Percentiles rank a stretch among this genome's conserved stretches.
These are phyloP conservation scores for Xenus cinereus DNA, from an alignment of 2,113 vertebrate species.

Conservation along the genomic window DNA sequence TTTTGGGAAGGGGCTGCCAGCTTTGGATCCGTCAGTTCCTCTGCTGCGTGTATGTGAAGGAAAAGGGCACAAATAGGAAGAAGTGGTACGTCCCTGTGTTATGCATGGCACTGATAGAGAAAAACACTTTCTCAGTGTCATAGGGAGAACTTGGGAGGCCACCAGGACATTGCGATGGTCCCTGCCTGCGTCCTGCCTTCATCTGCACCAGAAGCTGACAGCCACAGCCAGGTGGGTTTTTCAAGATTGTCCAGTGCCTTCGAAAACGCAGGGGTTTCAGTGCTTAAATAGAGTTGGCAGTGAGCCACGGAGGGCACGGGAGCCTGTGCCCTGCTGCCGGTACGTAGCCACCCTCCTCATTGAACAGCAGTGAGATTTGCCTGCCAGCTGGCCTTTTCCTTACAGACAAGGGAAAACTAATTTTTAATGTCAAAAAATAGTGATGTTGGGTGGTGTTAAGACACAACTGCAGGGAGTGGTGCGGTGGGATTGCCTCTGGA, in stretches of 20 bases:
- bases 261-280: background rate
- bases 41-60: background rate
- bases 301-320: background rate
- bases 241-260: background rate
- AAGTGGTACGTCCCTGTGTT: background rate
- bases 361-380: background rate
- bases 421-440: background rate
- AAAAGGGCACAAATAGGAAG: background rate
- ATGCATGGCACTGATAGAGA: fast-evolving
- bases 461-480: background rate
- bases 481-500: background rate
- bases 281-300: background rate
- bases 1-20: background rate
- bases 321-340: fast-evolving
- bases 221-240: background rate
- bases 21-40: background rate
- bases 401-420: background rate
- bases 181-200: background rate
- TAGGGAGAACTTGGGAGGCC: background rate
- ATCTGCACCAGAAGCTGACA: background rate
- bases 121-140: background rate
- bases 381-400: background rate
- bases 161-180: fast-evolving
- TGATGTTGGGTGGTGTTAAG: background rate
- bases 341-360: fast-evolving